Base-by-base conservation (phyloP, 2,113 vertebrate species). In the Hemichromis elongatus region DNA sequence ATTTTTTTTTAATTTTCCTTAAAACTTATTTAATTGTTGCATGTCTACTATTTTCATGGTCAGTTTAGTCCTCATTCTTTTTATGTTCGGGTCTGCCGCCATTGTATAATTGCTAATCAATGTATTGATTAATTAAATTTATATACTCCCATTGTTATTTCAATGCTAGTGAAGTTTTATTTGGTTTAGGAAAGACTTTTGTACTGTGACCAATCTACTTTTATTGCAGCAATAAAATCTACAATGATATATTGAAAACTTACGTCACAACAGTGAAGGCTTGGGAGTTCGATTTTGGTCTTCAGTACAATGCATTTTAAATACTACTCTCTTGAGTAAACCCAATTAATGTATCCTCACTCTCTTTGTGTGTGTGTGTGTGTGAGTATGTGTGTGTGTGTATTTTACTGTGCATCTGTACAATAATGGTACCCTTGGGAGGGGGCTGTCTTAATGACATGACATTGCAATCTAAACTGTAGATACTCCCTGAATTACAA, bases 71-170 rank as follows among this genome's bases (percentile, higher is more conserved):
- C 47, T 85, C 57, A 61, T 78, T 73, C 81, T 59, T 54, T 94
- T 94, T 90, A 92, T 88, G 81, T 26, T 84, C 70, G 11, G 61
- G 83, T 92, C 88, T 90, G 90, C 82, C 86, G 75, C 88, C 91
- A 88, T 63, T 83, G 84, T 88, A 35, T 88, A 90, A 91, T 84
- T 92, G 87, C 85, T 89, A 91, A 94, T 95, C 90, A 86, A 91
- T 94, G 80, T 88, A 94, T 94, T 82, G 92, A 95, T 94, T 89
- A 75, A 89, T 90, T 75, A 30, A 77, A 94, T 92, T 91, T 92
- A 94, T 92, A 53, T 30, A 61, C 61, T 79, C 73, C 90, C 80
- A 84, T 90, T 90, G 90, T 88, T 84, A 82, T 93, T 93, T 92
- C 85, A 82, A 70, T 82, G 47, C 80, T 50, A 47, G 56, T 7